Base-by-base conservation (phyloP, 2,888 invertebrate genomes). In the Pseudococcus longispinus region DNA sequence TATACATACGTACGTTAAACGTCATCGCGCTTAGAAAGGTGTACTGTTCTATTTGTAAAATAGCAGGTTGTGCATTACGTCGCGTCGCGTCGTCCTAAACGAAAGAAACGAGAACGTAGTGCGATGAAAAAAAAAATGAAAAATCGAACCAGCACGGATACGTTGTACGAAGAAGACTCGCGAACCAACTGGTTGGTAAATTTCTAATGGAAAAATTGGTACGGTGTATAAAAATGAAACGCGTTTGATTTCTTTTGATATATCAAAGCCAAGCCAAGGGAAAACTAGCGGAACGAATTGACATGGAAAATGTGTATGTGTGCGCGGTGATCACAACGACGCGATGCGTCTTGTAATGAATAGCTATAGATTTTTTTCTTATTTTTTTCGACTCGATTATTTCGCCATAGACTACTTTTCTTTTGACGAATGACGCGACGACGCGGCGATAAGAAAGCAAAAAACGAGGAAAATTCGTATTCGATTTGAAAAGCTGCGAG, bases 211-310 rank as follows among this genome's bases (percentile, higher is more conserved):
- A 74, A 74, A 74, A 74, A 74, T 74, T 74, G 74, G 74, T 26
- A 37, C 74, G 74, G 20, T 74, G 13, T 74, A 18, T 29, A 74
- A 74, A 26, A 26, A 65, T 65, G 65, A 65, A 74, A 74, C 37
- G 74, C 74, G 74, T 74, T 74, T 37, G 37, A 74, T 74, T 65
- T 65, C 65, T 65, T 65, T 65, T 65, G 26, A 51, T 51, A 51
- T n/a, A 51, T 51, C 51, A 51, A 51, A 51, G 51, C 51, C 23
- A 70, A 29, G n/a, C 29, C 29, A 37, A 74, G 74, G 74, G 74
- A 74, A 74, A 74, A 74, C 74, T 74, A 74, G 74, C 74, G 74
- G 74, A 74, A 74, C 74, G 74, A 74, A 74, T 74, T 29, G 74
- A 74, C 74, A 26, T 74, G 74, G 74, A 74, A 74, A 74, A 74